Conservation (phyloP, 1,140 invertebrate genomes). For the Temnothorax curvispinosus region DNA sequence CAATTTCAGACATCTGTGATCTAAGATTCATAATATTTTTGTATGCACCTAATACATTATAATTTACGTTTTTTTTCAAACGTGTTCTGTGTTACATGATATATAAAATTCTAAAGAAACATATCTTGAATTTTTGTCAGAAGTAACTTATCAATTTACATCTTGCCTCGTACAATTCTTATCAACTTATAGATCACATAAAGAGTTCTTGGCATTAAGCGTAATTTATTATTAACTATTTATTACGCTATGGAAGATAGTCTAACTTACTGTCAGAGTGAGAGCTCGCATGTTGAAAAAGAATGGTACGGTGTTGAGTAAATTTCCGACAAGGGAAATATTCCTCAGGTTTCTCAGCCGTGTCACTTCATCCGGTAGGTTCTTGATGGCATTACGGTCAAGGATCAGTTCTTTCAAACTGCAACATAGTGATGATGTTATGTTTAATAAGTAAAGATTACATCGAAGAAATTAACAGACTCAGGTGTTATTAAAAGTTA, state of each 20-base stretch:
- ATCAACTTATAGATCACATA: not conserved
- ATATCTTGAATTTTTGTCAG: not conserved
- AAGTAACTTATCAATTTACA: not conserved
- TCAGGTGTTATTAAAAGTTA: not conserved
- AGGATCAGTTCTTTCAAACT: slow-evolving; percentile 90
- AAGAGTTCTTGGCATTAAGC: not conserved
- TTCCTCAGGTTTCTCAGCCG: slow-evolving; percentile 87
- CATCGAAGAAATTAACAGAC: not conserved
- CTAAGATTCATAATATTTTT: not conserved
- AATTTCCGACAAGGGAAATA: slow-evolving; percentile 88
- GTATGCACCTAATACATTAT: not conserved
- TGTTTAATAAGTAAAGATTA: slow-evolving; percentile 15
- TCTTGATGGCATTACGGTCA: slow-evolving; percentile 89
- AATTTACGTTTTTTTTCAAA: not conserved
- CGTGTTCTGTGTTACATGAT: not conserved
- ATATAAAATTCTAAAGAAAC: not conserved
- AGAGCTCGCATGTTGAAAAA: slow-evolving; percentile 86
- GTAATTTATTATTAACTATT: not conserved
- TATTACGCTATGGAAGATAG: not conserved
- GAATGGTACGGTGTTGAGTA: slow-evolving; percentile 85
- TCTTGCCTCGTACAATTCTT: not conserved
- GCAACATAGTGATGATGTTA: slow-evolving; percentile 44
- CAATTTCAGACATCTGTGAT: not conserved
- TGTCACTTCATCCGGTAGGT: slow-evolving; percentile 87
- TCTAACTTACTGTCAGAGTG: slow-evolving; percentile 78